These are phyloP conservation scores for Speoplatyrhinus poulsoni DNA, from an alignment of 2,113 vertebrate species.

Conservation along the genomic window DNA sequence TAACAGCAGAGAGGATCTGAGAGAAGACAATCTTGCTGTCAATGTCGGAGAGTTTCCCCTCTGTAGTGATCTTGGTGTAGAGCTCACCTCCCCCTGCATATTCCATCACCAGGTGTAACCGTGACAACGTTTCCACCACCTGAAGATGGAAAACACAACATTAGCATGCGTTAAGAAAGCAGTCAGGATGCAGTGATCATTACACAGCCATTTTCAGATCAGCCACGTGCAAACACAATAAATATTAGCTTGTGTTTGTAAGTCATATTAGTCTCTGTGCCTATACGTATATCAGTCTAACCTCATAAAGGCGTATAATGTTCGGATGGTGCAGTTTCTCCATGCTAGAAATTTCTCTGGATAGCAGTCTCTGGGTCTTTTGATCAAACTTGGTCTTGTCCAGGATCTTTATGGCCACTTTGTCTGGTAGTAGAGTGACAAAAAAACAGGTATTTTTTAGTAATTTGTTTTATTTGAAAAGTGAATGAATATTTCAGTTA, in stretches of 20 bases:
- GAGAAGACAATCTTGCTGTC: conserved; percentile 92
- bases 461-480: too few relatives aligned
- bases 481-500: too few relatives aligned
- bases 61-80: conserved; percentile 90
- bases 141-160: conserved; percentile 7
- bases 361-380: conserved; percentile 91
- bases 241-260: not conserved
- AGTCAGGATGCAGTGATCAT: not conserved
- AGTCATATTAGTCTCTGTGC: not conserved
- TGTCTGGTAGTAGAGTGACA: conserved; percentile 78
- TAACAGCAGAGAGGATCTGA: conserved; percentile 95
- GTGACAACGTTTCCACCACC: conserved; percentile 95
- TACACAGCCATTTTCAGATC: not conserved
- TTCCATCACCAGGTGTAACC: conserved; percentile 95
- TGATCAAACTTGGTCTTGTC: conserved; percentile 96
- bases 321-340: conserved; percentile 96
- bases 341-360: conserved; percentile 97
- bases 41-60: conserved; percentile 88
- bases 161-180: not conserved
- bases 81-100: conserved; percentile 94
- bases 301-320: conserved; percentile 94
- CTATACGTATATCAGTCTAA: conserved; percentile 21
- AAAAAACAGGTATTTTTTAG: not conserved
- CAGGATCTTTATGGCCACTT: conserved; percentile 97
- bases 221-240: not conserved